phyloP scores from a whole-genome alignment of 2,797 vertebrate species.

The Australoheros facetus region DNA sequence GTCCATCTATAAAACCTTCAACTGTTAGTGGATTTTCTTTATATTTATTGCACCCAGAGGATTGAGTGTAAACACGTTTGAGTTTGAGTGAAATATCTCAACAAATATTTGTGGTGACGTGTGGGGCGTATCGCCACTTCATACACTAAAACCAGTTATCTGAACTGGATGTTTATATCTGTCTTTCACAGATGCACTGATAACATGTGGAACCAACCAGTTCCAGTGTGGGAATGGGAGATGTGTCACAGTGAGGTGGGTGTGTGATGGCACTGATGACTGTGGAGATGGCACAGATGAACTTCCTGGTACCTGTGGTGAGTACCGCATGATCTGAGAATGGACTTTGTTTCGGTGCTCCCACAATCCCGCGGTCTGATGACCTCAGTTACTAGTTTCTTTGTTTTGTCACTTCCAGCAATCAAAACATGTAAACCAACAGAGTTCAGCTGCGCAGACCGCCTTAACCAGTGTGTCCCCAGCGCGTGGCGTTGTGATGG shows the following conservation, averaged over 20 bases:
- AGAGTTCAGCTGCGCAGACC: constrained; percentile 85
- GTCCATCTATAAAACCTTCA: neutral
- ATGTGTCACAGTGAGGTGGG: constrained; percentile 84
- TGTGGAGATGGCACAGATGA: constrained; percentile 88
- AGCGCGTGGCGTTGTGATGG: constrained; percentile 86
- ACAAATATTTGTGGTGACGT: neutral
- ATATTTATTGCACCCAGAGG: neutral
- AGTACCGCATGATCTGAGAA: constrained; percentile 59
- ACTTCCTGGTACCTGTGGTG: constrained; percentile 82
- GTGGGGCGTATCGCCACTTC: neutral
- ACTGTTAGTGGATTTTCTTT: neutral
- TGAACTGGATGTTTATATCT: constrained; percentile 7
- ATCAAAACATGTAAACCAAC: constrained; percentile 79
- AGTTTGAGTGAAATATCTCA: neutral
- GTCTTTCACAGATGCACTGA: constrained; percentile 59
- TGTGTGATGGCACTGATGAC: constrained; percentile 85
- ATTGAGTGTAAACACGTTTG: neutral
- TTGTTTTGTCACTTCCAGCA: constrained; percentile 59
- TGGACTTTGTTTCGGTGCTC: neutral
- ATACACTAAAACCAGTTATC: neutral
- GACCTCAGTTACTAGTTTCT: neutral
- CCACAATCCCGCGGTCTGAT: neutral
- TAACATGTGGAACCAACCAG: constrained; percentile 69
- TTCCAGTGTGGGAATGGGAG: constrained; percentile 84
- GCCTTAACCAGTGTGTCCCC: constrained; percentile 84